phyloP scores from a whole-genome alignment of 2,888 invertebrate species.

The Lycophotia porphyrea region DNA sequence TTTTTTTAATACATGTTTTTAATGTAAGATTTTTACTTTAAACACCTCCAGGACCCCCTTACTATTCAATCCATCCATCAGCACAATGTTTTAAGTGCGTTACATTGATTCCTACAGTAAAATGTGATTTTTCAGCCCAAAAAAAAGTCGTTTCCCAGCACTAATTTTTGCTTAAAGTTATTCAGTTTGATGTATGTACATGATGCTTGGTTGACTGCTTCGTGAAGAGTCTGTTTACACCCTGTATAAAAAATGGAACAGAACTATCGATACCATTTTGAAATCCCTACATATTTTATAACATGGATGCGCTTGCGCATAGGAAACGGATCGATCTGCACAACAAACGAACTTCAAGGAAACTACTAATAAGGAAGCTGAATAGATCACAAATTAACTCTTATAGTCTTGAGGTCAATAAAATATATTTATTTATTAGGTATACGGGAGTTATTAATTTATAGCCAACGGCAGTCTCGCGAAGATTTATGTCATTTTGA shows the following conservation, averaged over 20 bases:
- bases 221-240: no score
- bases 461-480: neutral
- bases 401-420: neutral
- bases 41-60: no score
- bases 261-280: conserved; percentile 12
- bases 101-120: no score
- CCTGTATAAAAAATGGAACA: neutral
- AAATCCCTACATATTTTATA: conserved; percentile 71
- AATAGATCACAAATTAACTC: conserved; percentile 16
- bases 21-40: no score
- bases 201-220: no score
- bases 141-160: no score
- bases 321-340: conserved; percentile 54
- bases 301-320: conserved; percentile 69
- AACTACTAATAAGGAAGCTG: conserved; percentile 55
- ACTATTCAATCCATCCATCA: no score
- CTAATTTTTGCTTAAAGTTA: no score
- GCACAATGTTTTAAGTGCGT: no score
- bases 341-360: conserved; percentile 43
- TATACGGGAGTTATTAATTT: neutral
- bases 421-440: neutral
- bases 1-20: no score
- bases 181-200: no score
- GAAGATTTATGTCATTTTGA: conserved; percentile 4
- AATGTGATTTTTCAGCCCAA: no score